Evolutionary conservation across 1,140 invertebrate species (phyloP), one percentile per base, ranked within the genome.

Genomic region (Trichonephila clavata): DNA sequence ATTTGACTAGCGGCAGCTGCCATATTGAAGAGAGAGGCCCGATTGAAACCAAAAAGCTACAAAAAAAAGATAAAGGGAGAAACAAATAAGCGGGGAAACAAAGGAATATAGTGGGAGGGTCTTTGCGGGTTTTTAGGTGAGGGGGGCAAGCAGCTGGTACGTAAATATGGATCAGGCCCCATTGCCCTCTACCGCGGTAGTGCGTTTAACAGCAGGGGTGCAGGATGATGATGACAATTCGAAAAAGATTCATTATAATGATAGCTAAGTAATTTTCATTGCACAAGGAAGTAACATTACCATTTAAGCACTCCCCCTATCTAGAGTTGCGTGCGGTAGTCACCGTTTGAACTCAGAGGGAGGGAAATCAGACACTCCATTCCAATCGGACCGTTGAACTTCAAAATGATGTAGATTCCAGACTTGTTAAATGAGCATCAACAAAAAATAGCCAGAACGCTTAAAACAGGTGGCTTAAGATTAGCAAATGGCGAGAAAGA

Each of bases 1-100:
- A 90, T 80, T 60, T 90, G 68, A 39, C 89, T 81, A 90, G 50
- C 32, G 16, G 71, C 89, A 90, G 89, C 89, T 90, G 89, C 89
- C 43, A 14, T 77, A 32, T 77, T 77, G 68, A 77, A 32, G 68
- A 24, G 27, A 77, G 68, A 77, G 68, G 68, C 68, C 24, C 16
- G 68, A 18, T 80, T 39, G 24, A 68, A 81, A 80, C n/a, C 16
- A 50, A 32, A 84, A 24, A 84, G 50, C 16, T 24, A 32, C 39
- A 77, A 32, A 57, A 39, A 59, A 24, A 27, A 77, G 3, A 59
- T 80, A 81, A 81, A 50, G 20, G 81, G 24, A 81, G 89, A 65
- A 87, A 87, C 86, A 87, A 87, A 60, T 87, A 61, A 63, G 68
- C 14, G 60, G 71, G 71, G 71, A 90, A 90, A 90, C 68, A 90